Evolutionary conservation across 2,888 invertebrate genomes (phyloP), one percentile per base, ranked within the genome.

Genomic region (Orthosia cruda): DNA sequence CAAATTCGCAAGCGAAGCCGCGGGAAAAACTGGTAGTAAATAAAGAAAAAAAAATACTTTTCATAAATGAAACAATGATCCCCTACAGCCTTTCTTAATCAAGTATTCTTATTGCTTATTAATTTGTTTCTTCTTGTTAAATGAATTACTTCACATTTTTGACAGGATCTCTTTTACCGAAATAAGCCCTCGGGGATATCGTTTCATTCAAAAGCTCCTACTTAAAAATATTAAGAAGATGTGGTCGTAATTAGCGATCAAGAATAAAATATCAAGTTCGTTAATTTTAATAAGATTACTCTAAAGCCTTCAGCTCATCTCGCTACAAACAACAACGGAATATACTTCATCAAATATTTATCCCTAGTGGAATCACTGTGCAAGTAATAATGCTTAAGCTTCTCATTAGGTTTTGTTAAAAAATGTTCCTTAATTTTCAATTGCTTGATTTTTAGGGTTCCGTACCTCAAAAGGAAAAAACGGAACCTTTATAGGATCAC

Each of bases 251-350:
- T 78, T 78, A 81, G 78, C 77, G 71, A 83, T 73, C 67, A 68
- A 86, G 79, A 87, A 87, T 88, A 83, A 87, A 85, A 77, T 82
- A 86, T 83, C 67, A 79, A 70, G 82, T 79, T 89, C 79, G 79
- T 89, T 88, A 81, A 86, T 83, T 87, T 86, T 86, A 88, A 87
- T 86, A 86, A 81, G 83, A 81, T 87, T 84, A 79, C 69, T 66
- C 58, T 67, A 64, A 83, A 83, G 68, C 63, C 68, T 71, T 61
- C 58, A 61, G 82, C 75, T 86, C 75, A 79, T 80, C 84, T 80
- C 59, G 76, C 58, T 69, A 61, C 59, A 78, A 85, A 83, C 78
- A 88, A 89, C 83, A 83, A 84, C 71, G 7, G 45, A 61, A 54
- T 77, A 62, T 84, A 62, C 61, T 65, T 74, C 26, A 65, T 85